Evolutionary conservation across 1,140 invertebrate genomes (phyloP), one percentile per base, ranked within the genome.

Genomic region (Drosophila orena): DNA sequence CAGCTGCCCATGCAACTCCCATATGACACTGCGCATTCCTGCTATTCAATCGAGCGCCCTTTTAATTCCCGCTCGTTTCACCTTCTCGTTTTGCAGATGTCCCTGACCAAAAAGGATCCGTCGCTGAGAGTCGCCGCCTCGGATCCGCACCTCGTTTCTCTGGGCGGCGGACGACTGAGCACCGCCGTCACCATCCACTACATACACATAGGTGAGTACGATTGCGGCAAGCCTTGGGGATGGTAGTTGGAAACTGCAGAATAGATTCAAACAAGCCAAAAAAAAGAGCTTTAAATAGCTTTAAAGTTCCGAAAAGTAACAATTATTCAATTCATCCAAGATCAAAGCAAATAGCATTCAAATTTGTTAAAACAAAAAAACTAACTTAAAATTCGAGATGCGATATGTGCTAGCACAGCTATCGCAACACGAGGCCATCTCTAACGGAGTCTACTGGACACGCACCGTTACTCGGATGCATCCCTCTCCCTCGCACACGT

Each of bases 141-240:
- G 92, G 94, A 95, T 56, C 97, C 97, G 43, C 97, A 98, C 93
- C 94, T 98, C 91, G 97, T 98, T 81, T 97, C 97, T 91, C 94
- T 97, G 85, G 97, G 97, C 60, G 96, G 97, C 77, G 97, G 97
- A 49, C 94, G 97, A 60, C 94, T 98, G 22, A 98, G 97, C 91
- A 97, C 97, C 17, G 96, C 96, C n/a, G 96, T 98, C 76, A 98
- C 97, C 8, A 94, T 98, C 74, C 96, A 97, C 93, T 97, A 97
- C 71, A 94, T 98, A 78, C 95, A 95, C 57, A 94, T 95, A 94
- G 96, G 96, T 96, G 46, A 91, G 89, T 52, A 96, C 96, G 49
- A 91, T 79, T 47, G 12, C 24, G 7, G 22, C 1, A 27, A 15
- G 24, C 30, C n/a, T 1, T 30, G 14, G 8, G 3, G 46, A 10